Evolutionary conservation across 2,113 vertebrate species (phyloP).

Genomic region (Bos indicus): DNA sequence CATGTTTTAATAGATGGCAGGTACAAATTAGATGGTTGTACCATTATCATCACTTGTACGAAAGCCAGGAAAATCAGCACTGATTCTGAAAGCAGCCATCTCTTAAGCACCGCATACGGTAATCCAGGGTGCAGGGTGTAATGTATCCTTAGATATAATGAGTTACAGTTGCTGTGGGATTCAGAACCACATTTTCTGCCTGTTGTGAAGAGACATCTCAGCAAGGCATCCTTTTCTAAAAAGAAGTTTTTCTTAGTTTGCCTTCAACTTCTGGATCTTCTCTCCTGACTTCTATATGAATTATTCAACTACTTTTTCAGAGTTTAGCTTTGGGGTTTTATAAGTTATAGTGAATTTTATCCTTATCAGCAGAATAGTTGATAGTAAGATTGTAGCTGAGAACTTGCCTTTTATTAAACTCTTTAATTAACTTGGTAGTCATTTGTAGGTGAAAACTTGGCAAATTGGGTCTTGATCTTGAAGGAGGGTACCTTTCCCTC

Average conservation of each 20-base stretch:
- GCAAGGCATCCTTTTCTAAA: neutral
- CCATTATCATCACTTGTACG: neutral
- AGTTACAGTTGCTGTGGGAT: neutral
- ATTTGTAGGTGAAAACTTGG: slow-evolving; percentile 38
- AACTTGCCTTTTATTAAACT: slow-evolving; percentile 25
- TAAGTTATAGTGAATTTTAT: slow-evolving; percentile 1
- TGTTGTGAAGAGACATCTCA: neutral
- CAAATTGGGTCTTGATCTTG: slow-evolving; percentile 1
- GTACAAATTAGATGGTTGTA: slow-evolving; percentile 42
- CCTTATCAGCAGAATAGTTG: neutral
- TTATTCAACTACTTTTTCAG: neutral
- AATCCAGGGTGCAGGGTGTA: neutral
- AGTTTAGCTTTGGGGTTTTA: neutral
- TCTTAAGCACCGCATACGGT: neutral
- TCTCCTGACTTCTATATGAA: neutral
- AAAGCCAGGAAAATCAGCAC: slow-evolving; percentile 17
- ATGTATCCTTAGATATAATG: neutral
- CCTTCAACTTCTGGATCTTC: neutral
- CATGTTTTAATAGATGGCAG: neutral
- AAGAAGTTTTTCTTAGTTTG: neutral
- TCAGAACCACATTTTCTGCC: slow-evolving; percentile 1
- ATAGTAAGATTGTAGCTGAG: slow-evolving; percentile 12
- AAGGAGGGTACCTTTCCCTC: neutral
- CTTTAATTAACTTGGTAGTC: slow-evolving; percentile 45
- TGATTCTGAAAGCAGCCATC: neutral